Evolutionary conservation across 2,888 invertebrate genomes (phyloP).

Genomic region (Geophilus truncorum): DNA sequence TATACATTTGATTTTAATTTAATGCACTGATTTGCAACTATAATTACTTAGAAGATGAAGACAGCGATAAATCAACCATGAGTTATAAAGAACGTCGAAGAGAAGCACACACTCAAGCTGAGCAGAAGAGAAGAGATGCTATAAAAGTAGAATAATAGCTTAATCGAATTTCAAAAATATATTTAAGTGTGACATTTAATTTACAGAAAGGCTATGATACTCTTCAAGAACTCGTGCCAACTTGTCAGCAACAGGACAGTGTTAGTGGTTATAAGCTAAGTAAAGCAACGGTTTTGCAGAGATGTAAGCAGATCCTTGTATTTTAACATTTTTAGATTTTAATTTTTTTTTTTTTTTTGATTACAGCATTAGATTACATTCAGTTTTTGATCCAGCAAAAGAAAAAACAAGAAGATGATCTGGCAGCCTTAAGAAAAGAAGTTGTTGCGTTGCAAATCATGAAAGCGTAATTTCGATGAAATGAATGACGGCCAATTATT

Average conservation of each 20-base stretch:
- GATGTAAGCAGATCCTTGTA: constrained; percentile 54
- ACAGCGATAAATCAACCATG: constrained; percentile 60
- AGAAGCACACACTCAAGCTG: constrained; percentile 94
- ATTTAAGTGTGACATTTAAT: not conserved
- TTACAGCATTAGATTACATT: constrained; percentile 53
- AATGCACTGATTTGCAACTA: not conserved
- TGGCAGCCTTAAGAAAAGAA: constrained; percentile 81
- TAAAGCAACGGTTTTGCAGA: constrained; percentile 91
- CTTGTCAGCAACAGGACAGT: constrained; percentile 81
- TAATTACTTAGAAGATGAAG: constrained; percentile 57
- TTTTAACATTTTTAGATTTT: not conserved
- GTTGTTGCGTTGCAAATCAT: constrained; percentile 88
- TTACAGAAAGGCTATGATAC: constrained; percentile 81
- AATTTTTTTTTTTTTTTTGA: not conserved
- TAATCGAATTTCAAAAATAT: not conserved
- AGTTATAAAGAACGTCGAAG: constrained; percentile 89
- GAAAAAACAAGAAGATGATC: constrained; percentile 89
- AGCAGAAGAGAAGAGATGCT: constrained; percentile 92
- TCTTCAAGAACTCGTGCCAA: constrained; percentile 85
- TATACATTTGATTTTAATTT: constrained; percentile 42
- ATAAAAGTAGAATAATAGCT: constrained; percentile 60
- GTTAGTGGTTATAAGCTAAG: constrained; percentile 83
- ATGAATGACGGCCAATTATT: not conserved
- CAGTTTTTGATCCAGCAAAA: constrained; percentile 87
- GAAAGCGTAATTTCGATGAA: constrained; percentile 58